Percentiles rank a stretch among this genome's conserved stretches.
Conservation (phyloP, 1,140 invertebrate genomes). For the Eriosoma lanigerum region DNA sequence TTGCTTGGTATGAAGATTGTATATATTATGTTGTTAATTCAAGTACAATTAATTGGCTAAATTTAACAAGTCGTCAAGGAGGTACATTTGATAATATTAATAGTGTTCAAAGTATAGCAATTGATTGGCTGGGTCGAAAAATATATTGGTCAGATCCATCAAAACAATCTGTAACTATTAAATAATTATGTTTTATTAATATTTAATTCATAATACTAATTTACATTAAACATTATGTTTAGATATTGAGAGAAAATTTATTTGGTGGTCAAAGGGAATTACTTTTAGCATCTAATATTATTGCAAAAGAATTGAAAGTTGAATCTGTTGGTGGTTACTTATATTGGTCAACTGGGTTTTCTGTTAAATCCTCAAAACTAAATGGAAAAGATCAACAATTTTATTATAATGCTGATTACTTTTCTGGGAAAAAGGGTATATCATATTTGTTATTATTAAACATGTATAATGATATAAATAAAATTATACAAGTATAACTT, state of each 20-base stretch:
- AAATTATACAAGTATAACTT: too few relatives aligned
- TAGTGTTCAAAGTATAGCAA: slow-evolving; percentile 74
- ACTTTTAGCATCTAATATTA: slow-evolving; percentile 71
- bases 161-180: slow-evolving; percentile 69
- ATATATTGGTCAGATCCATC: slow-evolving; percentile 88
- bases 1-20: slow-evolving; percentile 69
- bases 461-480: too few relatives aligned
- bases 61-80: slow-evolving; percentile 64
- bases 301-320: slow-evolving; percentile 67
- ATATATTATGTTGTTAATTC: slow-evolving; percentile 75
- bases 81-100: slow-evolving; percentile 66
- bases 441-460: neutral
- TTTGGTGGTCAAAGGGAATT: slow-evolving; percentile 70
- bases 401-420: slow-evolving; percentile 73
- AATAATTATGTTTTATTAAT: slow-evolving; percentile 52
- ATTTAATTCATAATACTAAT: neutral
- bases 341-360: slow-evolving; percentile 84
- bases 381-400: slow-evolving; percentile 75
- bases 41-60: slow-evolving; percentile 71
- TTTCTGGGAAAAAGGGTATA: slow-evolving; percentile 74
- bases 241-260: slow-evolving; percentile 63
- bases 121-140: slow-evolving; percentile 86
- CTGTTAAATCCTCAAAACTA: slow-evolving; percentile 74
- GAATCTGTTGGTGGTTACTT: slow-evolving; percentile 79
- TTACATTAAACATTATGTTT: slow-evolving; percentile 4